Percentiles rank a stretch among this genome's conserved stretches.
These are phyloP conservation scores for Argyra leucocephala DNA, from an alignment of 2,888 invertebrate species.

Conservation along the genomic window DNA sequence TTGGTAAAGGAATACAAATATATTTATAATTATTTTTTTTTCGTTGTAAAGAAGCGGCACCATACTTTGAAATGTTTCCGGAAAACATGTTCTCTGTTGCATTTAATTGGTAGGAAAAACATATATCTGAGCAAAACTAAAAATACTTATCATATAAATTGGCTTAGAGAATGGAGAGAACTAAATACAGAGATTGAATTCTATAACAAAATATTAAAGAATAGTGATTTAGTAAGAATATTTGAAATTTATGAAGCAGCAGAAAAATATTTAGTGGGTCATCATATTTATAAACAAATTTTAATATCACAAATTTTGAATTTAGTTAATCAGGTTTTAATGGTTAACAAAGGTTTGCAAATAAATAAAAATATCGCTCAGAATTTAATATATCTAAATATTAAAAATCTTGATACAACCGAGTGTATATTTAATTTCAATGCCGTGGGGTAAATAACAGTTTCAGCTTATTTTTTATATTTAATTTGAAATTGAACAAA, in stretches of 20 bases:
- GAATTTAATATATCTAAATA: neutral
- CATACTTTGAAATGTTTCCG: neutral
- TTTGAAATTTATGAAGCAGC: neutral
- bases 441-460: slow-evolving; percentile 12
- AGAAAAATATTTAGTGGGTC: neutral
- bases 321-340: neutral
- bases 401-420: neutral
- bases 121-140: neutral
- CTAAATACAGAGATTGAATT: too few species aligned
- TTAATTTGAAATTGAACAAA: neutral
- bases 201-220: too few species aligned
- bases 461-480: slow-evolving; percentile 12
- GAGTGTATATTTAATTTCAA: slow-evolving; percentile 4
- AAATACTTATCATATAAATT: neutral
- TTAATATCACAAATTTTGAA: neutral
- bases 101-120: neutral
- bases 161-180: neutral
- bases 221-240: neutral
- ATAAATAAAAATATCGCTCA: neutral
- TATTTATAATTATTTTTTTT: neutral
- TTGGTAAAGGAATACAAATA: neutral
- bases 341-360: too few species aligned
- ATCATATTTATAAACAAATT: neutral
- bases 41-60: neutral
- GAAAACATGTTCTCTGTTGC: neutral